phyloP scores from a whole-genome alignment of 2,113 vertebrate species.

The Hiodon alosoides region DNA sequence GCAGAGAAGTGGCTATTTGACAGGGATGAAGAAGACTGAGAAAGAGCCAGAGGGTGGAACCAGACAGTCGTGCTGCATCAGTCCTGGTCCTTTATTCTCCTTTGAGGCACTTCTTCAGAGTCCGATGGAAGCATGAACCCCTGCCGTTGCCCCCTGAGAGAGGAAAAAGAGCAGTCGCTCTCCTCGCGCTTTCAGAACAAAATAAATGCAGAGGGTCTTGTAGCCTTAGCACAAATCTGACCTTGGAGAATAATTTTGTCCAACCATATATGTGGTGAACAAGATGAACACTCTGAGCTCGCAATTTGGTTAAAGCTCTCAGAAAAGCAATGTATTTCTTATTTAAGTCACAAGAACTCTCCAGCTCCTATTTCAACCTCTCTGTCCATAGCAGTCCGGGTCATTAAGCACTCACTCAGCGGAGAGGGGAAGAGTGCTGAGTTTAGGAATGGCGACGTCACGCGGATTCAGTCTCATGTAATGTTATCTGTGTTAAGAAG shows the following conservation, averaged over 20 bases:
- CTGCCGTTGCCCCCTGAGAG: background rate
- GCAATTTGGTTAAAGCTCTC: too few species aligned
- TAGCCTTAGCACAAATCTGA: too few species aligned
- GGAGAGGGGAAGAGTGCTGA: background rate
- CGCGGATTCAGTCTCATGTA: slow-evolving; percentile 11
- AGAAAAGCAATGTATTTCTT: too few species aligned
- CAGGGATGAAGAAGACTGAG: background rate
- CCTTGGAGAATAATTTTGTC: background rate
- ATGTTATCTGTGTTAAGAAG: slow-evolving; percentile 13
- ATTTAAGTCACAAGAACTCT: background rate
- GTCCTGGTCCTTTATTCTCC: background rate
- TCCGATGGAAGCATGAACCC: background rate
- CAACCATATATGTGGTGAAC: background rate
- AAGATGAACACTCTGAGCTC: too few species aligned
- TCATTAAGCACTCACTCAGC: slow-evolving; percentile 10
- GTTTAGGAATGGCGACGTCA: slow-evolving; percentile 9
- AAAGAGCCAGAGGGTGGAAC: background rate
- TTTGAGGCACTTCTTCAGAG: too few species aligned
- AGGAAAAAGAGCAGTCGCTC: background rate
- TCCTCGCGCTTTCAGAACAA: too few species aligned
- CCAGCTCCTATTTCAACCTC: background rate
- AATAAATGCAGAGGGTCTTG: too few species aligned
- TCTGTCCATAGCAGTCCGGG: background rate
- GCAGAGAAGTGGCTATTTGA: too few species aligned
- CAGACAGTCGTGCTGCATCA: background rate